Base-by-base conservation (phyloP, 2,113 vertebrate genomes). In the Spea multiplicata region DNA sequence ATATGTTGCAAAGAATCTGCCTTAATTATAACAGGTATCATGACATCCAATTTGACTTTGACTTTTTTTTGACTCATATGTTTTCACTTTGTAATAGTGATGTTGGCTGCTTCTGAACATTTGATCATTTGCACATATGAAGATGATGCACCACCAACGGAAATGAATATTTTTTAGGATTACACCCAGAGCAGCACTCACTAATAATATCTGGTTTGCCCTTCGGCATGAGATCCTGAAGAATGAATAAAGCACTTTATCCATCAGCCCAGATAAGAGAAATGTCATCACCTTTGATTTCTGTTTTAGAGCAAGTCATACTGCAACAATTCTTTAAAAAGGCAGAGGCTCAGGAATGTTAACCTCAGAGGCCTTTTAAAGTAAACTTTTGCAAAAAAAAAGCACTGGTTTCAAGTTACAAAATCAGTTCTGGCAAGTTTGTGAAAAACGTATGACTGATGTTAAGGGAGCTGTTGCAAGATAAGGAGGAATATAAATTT, bases 271-370 rank as follows among this genome's bases (percentile, higher is more conserved):
- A 59, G 77, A 80, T 73, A 73, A 66, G 77, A 73, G 72, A 55
- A 61, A 62, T 73, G 70, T 80, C 77, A 73, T 73, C 77, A 57
- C 70, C 77, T 78, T 62, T 73, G 77, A 65, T 79, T 55, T 72
- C 69, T 64, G 49, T 64, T 14, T 8, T 16, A 66, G 8, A 50
- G 59, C 69, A 66, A 78, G 68, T 78, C 76, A 73, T 30, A 62
- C 77, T 73, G 77, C 62, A 80, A 67, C 73, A 55, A 80, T 57
- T 55, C 57, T 44, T 53, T 72, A 65, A 71, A 65, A 78, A 80
- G 49, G 62, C 67, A 49, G 53, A 68, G n/a, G 49, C 16, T 55
- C 62, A 67, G 77, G 77, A 80, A 80, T 80, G 77, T 80, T 57
- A 65, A 55, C 77, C 70, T 73, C 30, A 2, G 17, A 65, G 69